phyloP scores from a whole-genome alignment of 2,797 vertebrate genomes.

The Pachyuromys duprasi region DNA sequence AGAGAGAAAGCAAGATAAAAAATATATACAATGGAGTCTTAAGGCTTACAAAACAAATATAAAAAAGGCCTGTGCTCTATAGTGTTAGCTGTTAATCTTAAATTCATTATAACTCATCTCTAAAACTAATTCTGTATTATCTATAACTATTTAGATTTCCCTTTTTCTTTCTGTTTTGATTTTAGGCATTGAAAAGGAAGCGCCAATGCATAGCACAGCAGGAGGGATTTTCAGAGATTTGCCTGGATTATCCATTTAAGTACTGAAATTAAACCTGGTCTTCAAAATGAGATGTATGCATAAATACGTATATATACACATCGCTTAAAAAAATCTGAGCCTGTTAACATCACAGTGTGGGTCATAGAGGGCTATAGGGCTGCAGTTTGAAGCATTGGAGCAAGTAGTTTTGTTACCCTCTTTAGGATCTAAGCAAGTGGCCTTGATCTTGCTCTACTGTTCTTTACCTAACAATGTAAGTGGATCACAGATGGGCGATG shows the following conservation, averaged over 20 bases:
- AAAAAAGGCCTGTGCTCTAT: neutral
- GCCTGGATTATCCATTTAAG: neutral
- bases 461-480: neutral
- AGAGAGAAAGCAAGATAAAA: neutral
- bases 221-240: conserved; percentile 46
- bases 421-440: neutral
- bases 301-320: neutral
- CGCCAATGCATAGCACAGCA: neutral
- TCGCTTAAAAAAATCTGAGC: neutral
- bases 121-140: conserved; percentile 5
- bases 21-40: neutral
- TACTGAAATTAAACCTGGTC: conserved; percentile 10
- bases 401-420: neutral
- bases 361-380: neutral
- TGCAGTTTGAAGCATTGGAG: neutral
- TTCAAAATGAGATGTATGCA: neutral
- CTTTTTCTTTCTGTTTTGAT: conserved; percentile 3
- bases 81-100: neutral
- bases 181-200: conserved; percentile 25
- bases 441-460: neutral
- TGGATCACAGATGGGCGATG: neutral
- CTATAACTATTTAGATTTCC: neutral
- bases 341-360: neutral
- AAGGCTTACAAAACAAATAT: neutral
- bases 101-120: neutral